Evolutionary conservation across 2,113 vertebrate species (phyloP).

Genomic region (Pluvialis apricaria): DNA sequence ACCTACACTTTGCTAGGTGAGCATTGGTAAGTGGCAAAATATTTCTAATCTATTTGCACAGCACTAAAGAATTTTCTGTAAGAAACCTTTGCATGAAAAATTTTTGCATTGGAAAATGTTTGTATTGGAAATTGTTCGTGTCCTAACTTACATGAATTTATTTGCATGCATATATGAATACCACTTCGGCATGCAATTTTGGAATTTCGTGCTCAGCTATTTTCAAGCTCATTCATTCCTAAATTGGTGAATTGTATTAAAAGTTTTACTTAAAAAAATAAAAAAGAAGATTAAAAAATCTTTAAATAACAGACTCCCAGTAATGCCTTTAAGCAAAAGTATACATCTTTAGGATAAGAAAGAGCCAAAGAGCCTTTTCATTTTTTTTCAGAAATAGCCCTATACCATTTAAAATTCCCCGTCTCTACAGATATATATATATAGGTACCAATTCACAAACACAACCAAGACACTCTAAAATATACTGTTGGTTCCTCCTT

Average conservation of each 20-base stretch:
- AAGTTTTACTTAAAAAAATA: background rate
- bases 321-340: background rate
- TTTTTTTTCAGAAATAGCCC: background rate
- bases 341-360: background rate
- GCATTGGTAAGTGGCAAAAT: background rate
- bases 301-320: background rate
- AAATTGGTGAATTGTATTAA: background rate
- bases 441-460: background rate
- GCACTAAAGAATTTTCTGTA: background rate
- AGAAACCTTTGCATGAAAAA: background rate
- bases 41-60: background rate
- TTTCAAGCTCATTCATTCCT: conserved; percentile 4
- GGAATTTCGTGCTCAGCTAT: background rate
- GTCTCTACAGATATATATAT: background rate
- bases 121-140: background rate
- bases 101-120: background rate
- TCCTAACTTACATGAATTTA: background rate
- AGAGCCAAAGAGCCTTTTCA: background rate
- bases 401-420: background rate
- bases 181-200: background rate
- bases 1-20: conserved; percentile 11
- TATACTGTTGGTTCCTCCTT: background rate
- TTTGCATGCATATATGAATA: background rate
- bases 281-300: background rate
- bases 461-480: background rate